A percentile compares a stretch with the other conserved stretches of the same genome.
These are phyloP conservation scores for Lasioglossum morio DNA, from an alignment of 2,888 invertebrate species.

Conservation along the genomic window DNA sequence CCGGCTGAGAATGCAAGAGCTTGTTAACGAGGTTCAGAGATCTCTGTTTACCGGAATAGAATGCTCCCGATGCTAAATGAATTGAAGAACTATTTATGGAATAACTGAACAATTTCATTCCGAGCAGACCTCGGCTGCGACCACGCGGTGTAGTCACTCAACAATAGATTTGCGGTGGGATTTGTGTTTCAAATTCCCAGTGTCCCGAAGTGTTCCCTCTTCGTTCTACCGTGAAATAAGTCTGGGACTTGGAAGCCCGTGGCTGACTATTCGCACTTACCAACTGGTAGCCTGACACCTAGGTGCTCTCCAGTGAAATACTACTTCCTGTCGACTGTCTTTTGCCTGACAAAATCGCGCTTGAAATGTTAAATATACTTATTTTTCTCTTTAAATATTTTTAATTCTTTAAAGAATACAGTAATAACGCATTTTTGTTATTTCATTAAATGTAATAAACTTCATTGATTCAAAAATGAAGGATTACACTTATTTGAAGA, in stretches of 20 bases:
- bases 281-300: conserved; percentile 79
- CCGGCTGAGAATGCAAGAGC: background rate
- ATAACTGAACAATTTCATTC: conserved; percentile 52
- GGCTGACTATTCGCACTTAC: conserved; percentile 80
- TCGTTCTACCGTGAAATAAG: conserved; percentile 81
- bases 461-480: no score
- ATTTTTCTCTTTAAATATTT: no score
- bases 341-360: conserved; percentile 61
- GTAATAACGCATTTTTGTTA: no score
- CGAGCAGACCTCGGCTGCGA: conserved; percentile 36
- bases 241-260: conserved; percentile 74
- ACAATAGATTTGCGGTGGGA: conserved; percentile 68
- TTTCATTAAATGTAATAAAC: no score
- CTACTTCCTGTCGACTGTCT: conserved; percentile 65
- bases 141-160: conserved; percentile 53
- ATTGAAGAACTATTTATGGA: conserved; percentile 52
- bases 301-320: conserved; percentile 77
- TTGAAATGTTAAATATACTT: conserved; percentile 39
- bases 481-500: no score
- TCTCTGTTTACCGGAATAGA: conserved; percentile 13
- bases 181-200: conserved; percentile 72
- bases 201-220: conserved; percentile 73
- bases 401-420: no score
- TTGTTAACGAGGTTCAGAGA: background rate
- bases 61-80: conserved; percentile 30